Conservation (phyloP, 2,797 vertebrate species). For the Clarias platycephalus region DNA sequence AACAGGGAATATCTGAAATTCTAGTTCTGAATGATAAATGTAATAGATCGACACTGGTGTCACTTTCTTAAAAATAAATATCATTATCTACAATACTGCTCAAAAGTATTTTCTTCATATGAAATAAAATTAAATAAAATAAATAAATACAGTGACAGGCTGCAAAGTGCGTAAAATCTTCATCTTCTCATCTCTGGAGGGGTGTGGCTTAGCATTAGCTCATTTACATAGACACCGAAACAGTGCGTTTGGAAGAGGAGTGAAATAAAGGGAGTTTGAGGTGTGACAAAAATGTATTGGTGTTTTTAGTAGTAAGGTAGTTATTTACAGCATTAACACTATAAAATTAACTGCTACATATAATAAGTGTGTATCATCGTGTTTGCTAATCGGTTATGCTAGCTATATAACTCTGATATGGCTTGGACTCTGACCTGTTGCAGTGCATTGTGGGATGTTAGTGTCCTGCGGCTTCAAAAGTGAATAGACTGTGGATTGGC, state of each 20-base stretch:
- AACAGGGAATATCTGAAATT: background rate
- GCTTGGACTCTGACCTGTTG: background rate
- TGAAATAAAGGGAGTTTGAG: no score
- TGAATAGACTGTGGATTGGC: background rate
- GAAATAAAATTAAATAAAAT: no score
- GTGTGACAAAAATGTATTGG: no score
- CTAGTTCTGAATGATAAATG: background rate
- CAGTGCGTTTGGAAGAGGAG: no score
- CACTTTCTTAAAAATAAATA: background rate
- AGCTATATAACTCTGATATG: background rate
- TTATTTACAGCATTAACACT: background rate
- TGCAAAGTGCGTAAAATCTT: no score
- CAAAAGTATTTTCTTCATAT: no score
- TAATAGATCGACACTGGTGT: background rate
- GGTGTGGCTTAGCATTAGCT: no score
- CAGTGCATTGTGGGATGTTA: conserved; percentile 10
- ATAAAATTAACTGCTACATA: background rate
- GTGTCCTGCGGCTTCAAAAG: no score
- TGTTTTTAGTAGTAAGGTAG: background rate
- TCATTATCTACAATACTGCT: background rate
- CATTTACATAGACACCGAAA: no score
- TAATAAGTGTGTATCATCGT: background rate
- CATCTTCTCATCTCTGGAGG: no score
- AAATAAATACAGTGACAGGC: no score
- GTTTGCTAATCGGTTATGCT: background rate